Evolutionary conservation across 2,888 invertebrate species (phyloP).

Genomic region (Cataglyphis albicans): DNA sequence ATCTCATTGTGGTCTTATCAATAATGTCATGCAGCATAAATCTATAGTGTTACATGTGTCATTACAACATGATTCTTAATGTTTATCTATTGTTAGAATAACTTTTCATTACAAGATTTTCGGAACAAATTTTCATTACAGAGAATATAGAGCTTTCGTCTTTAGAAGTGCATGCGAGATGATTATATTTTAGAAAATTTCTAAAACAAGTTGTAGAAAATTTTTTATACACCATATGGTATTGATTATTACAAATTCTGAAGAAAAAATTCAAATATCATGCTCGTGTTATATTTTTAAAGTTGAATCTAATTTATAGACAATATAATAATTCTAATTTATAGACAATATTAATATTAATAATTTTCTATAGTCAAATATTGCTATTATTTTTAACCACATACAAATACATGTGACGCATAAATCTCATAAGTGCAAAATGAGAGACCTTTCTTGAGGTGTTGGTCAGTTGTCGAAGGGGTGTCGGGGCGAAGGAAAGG

Average conservation of each 20-base stretch:
- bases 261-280: not conserved
- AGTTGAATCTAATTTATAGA: not conserved
- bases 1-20: conserved; percentile 23
- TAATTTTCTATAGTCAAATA: not conserved
- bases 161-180: not conserved
- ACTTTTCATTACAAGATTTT: not conserved
- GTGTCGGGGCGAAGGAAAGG: conserved; percentile 56
- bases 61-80: not conserved
- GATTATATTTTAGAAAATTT: not conserved
- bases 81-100: conserved; percentile 1
- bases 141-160: not conserved
- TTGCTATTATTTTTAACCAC: conserved; percentile 15
- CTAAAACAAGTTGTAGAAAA: not conserved
- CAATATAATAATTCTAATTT: not conserved
- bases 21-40: conserved; percentile 21
- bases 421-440: conserved; percentile 39
- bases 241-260: not conserved
- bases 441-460: conserved; percentile 47
- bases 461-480: conserved; percentile 60
- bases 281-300: not conserved
- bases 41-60: conserved; percentile 11
- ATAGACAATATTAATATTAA: not conserved
- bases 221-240: not conserved
- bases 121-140: not conserved
- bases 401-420: conserved; percentile 8